Evolutionary conservation across 2,113 vertebrate genomes (phyloP).

Genomic region (Xenus cinereus): DNA sequence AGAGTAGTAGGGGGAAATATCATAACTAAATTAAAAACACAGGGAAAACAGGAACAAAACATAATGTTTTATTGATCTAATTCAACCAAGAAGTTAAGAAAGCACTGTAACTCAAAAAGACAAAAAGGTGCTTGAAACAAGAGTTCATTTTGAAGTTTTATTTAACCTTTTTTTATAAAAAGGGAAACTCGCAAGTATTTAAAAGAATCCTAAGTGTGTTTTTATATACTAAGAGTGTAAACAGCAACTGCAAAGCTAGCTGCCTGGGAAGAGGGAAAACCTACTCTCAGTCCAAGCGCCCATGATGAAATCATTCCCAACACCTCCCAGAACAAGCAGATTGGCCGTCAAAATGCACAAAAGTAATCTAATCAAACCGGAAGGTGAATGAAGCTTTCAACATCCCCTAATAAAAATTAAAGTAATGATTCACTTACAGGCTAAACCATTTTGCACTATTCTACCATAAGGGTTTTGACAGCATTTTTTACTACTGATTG

Average conservation of each 20-base stretch:
- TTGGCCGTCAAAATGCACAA: constrained; percentile 7
- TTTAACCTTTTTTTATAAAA: not conserved
- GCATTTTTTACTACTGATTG: not conserved
- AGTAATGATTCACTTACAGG: not conserved
- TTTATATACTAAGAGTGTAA: not conserved
- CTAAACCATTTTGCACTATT: not conserved
- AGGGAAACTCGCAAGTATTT: not conserved
- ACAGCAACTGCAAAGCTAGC: not conserved
- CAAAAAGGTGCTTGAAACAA: not conserved
- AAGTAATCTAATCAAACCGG: not conserved
- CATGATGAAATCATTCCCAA: not conserved
- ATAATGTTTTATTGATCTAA: not conserved
- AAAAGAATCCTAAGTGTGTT: not conserved
- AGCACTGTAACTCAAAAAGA: not conserved
- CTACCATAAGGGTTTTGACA: not conserved
- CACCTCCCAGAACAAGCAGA: not conserved
- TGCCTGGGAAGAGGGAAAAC: not conserved
- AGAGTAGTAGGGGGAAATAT: not conserved
- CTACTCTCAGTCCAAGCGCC: not conserved
- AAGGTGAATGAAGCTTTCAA: not conserved
- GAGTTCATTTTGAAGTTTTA: not conserved
- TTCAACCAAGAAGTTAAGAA: not conserved
- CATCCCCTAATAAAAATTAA: not conserved
- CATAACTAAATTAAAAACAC: not conserved
- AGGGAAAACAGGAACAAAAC: not conserved